Percentiles rank a stretch among this genome's conserved stretches.
These are phyloP conservation scores for Psammodynastes pulverulentus DNA, from an alignment of 2,113 vertebrate genomes.

Conservation along the genomic window DNA sequence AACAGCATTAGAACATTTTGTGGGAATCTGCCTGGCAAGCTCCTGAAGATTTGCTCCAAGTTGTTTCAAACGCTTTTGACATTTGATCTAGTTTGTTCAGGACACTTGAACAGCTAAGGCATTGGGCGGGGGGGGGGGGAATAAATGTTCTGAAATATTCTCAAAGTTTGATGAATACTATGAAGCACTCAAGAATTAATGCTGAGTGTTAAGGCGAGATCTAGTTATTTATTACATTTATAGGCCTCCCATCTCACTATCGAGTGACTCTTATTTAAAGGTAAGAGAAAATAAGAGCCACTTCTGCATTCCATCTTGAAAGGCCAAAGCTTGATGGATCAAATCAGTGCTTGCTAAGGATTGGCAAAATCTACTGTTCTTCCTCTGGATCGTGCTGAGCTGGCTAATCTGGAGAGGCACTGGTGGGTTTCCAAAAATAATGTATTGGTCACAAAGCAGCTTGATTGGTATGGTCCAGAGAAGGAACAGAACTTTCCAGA, in stretches of 20 bases:
- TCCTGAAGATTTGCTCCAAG: background rate
- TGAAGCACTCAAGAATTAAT: background rate
- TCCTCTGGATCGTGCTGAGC: background rate
- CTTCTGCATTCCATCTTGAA: background rate
- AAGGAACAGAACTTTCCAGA: background rate
- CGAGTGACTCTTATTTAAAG: background rate
- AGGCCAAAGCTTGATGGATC: background rate
- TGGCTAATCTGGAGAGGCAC: background rate
- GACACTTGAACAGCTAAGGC: background rate
- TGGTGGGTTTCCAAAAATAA: background rate
- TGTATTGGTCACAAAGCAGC: background rate
- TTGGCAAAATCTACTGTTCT: background rate
- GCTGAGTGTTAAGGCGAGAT: background rate
- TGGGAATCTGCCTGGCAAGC: background rate
- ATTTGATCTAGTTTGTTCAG: background rate
- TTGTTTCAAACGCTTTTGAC: background rate
- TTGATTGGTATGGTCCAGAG: background rate
- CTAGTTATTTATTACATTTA: background rate
- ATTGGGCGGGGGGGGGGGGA: accelerated
- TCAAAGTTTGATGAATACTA: background rate
- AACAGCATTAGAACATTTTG: background rate
- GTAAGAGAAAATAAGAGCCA: background rate
- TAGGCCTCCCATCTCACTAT: too few species aligned
- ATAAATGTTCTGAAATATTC: background rate
- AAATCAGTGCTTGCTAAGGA: background rate